These are phyloP conservation scores for Phocoena sinus DNA, from an alignment of 2,113 vertebrate species.

Conservation along the genomic window DNA sequence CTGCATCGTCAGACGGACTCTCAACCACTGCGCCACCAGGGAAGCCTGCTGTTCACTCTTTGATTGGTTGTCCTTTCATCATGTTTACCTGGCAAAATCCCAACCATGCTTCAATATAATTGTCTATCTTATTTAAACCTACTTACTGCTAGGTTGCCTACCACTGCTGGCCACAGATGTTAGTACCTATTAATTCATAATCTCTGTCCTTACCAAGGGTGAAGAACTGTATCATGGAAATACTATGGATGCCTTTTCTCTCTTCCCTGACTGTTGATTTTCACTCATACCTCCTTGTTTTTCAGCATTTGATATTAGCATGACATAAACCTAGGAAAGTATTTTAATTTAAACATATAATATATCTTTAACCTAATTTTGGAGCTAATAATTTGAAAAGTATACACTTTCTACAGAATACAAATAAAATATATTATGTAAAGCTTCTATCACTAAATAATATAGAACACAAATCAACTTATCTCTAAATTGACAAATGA, in stretches of 20 bases:
- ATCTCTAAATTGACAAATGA: slow-evolving; percentile 10
- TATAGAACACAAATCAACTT: neutral
- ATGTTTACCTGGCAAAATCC: neutral
- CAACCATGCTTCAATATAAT: neutral
- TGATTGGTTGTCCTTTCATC: neutral
- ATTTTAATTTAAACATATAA: slow-evolving; percentile 1
- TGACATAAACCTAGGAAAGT: neutral
- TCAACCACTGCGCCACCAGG: too few relatives aligned
- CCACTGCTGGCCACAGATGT: neutral
- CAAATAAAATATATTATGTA: neutral
- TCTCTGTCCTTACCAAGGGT: neutral
- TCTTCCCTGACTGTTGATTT: neutral
- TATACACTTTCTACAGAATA: neutral
- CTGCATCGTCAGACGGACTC: too few relatives aligned
- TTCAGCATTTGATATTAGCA: neutral
- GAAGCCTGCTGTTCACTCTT: neutral
- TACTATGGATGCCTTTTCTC: neutral
- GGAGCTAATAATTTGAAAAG: slow-evolving; percentile 14
- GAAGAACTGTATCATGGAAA: neutral
- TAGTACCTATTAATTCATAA: neutral
- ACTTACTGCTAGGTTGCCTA: neutral
- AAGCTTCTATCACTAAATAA: neutral
- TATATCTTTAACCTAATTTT: neutral
- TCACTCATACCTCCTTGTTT: neutral
- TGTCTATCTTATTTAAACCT: neutral